These are phyloP conservation scores for Caenorhabditis brenneri DNA, from an alignment of 1,140 invertebrate species.

Conservation along the genomic window DNA sequence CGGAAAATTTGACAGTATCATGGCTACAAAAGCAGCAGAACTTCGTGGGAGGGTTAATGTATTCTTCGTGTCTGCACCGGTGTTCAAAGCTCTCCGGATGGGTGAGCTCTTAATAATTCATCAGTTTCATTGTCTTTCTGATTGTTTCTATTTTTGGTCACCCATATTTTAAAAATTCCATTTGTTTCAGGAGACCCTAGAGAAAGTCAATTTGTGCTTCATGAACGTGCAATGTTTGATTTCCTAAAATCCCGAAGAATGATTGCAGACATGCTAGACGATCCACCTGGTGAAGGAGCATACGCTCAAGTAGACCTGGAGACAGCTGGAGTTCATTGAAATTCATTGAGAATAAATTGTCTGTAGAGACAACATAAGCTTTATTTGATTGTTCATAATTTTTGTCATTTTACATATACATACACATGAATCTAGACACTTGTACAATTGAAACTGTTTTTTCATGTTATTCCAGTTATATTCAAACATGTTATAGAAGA, in stretches of 20 bases:
- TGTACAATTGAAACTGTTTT: too few species aligned
- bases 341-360: too few species aligned
- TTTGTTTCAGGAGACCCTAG: constrained; percentile 22
- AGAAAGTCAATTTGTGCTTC: constrained; percentile 48
- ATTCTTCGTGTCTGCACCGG: constrained; percentile 54
- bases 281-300: constrained; percentile 21
- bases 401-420: neutral
- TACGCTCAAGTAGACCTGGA: constrained; percentile 48
- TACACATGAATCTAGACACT: neutral
- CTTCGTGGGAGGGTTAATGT: constrained; percentile 49
- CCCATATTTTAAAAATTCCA: neutral
- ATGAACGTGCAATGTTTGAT: constrained; percentile 53
- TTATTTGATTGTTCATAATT: neutral
- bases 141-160: neutral
- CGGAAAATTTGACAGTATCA: constrained; percentile 32
- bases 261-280: constrained; percentile 52
- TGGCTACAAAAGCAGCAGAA: constrained; percentile 40
- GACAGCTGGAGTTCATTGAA: constrained; percentile 45
- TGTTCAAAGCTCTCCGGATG: constrained; percentile 44
- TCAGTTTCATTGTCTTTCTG: neutral
- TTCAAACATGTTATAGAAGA: too few species aligned
- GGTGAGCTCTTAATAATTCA: constrained; percentile 17
- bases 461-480: too few species aligned
- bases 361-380: constrained; percentile 13
- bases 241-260: constrained; percentile 52